A percentile compares a stretch with the other conserved stretches of the same genome.
Evolutionary conservation across 1,140 invertebrate species (phyloP).

Genomic region (Batillaria attramentaria): DNA sequence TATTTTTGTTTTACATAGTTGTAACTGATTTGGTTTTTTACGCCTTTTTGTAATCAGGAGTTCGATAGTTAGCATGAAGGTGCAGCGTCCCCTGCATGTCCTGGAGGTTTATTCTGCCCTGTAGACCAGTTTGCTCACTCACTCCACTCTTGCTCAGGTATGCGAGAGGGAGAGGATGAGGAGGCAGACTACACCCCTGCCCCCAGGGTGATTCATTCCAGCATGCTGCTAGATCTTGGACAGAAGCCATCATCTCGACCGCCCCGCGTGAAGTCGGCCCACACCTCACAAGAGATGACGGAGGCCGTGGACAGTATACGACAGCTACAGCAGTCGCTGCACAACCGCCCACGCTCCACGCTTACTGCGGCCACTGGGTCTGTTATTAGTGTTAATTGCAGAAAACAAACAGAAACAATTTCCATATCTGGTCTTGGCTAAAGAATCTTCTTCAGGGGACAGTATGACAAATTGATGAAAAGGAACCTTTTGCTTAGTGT

Average conservation of each 20-base stretch:
- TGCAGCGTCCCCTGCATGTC: not conserved
- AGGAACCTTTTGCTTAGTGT: no score
- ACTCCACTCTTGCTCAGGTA: slow-evolving; percentile 37
- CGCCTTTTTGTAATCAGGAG: no score
- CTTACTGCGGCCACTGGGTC: slow-evolving; percentile 62
- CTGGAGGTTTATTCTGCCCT: no score
- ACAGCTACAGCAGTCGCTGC: slow-evolving; percentile 58
- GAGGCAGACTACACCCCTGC: slow-evolving; percentile 31
- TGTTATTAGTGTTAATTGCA: no score
- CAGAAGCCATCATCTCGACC: slow-evolving; percentile 30
- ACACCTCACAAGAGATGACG: slow-evolving; percentile 51
- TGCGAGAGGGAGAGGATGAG: slow-evolving; percentile 49
- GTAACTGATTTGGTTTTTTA: no score
- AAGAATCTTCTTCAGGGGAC: no score
- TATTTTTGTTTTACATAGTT: no score
- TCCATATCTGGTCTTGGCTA: no score
- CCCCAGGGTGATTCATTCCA: slow-evolving; percentile 18
- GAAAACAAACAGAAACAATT: no score
- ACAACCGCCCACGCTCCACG: slow-evolving; percentile 47
- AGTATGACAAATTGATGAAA: no score
- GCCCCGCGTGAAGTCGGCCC: slow-evolving; percentile 52
- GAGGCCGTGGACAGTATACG: slow-evolving; percentile 59
- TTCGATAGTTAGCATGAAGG: not conserved
- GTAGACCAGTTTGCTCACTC: not conserved
- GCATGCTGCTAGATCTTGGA: slow-evolving; percentile 48